Evolutionary conservation across 2,888 invertebrate species (phyloP), one percentile per base, ranked within the genome.

Genomic region (Pomacea canaliculata): DNA sequence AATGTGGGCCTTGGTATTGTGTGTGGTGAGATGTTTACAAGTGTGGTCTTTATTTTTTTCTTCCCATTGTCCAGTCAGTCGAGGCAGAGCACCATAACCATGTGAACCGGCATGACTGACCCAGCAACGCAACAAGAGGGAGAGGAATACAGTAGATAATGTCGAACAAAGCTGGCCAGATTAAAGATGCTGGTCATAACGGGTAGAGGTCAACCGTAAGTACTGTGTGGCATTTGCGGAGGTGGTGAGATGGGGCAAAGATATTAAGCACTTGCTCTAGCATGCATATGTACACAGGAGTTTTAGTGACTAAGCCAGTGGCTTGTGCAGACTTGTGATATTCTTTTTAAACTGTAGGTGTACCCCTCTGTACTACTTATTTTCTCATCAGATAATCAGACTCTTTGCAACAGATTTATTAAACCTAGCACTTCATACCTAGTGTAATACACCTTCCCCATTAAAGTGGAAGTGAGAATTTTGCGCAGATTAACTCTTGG

Each of bases 101-200:
- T 76, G 74, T 70, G 75, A 75, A 77, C 82, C 86, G 86, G 86
- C 86, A 86, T 86, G 86, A 86, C 86, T 84, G 78, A 82, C 81
- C 83, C 74, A 68, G 67, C 46, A 62, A 80, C 79, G 81, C 78
- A 79, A 78, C 79, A 79, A 80, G 77, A 79, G 79, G 77, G 79
- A 74, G 79, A 79, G 82, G 80, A 81, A 81, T 81, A 79, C 69
- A 23, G 73, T 74, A 74, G 74, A 62, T 72, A 73, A 72, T 59
- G 67, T 74, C 49, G 59, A 65, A 73, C 51, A 67, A 49, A 18
- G 48, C 27, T 37, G 59, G 69, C 69, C 74, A 74, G 74, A 48
- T 68, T 65, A 72, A 65, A 23, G 48, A 51, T 65, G 72, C 73
- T 73, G 73, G 68, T 62, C 49, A 18, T 62, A 68, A 60, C 62